These are phyloP conservation scores for Caenorhabditis angaria DNA, from an alignment of 2,888 invertebrate genomes.

Conservation along the genomic window DNA sequence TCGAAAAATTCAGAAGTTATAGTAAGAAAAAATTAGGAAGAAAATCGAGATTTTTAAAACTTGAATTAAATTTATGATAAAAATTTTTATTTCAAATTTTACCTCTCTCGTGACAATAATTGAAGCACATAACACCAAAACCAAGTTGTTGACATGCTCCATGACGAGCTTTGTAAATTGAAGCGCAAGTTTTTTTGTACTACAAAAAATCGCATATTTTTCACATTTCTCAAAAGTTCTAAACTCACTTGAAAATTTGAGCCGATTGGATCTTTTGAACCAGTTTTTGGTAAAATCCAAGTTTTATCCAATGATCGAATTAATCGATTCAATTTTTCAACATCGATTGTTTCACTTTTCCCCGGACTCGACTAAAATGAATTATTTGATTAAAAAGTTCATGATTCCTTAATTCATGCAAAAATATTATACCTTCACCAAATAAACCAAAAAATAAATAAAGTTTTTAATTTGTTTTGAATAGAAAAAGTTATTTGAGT, in stretches of 20 bases:
- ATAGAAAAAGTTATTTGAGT: too few species aligned
- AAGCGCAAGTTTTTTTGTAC: slow-evolving; percentile 71
- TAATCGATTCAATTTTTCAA: slow-evolving; percentile 60
- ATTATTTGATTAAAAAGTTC: too few species aligned
- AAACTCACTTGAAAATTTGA: slow-evolving; percentile 66
- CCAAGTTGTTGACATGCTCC: slow-evolving; percentile 69
- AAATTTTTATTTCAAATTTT: background rate
- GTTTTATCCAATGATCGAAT: slow-evolving; percentile 65
- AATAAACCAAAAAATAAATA: too few species aligned
- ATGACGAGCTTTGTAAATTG: slow-evolving; percentile 69
- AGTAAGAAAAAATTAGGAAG: too few species aligned
- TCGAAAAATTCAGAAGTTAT: too few species aligned
- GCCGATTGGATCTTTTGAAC: slow-evolving; percentile 67
- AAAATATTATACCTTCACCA: too few species aligned
- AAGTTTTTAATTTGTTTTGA: too few species aligned
- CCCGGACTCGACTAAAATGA: slow-evolving; percentile 53
- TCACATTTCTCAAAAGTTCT: background rate
- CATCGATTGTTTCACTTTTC: slow-evolving; percentile 60
- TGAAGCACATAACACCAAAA: slow-evolving; percentile 71
- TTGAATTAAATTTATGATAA: slow-evolving; percentile 3
- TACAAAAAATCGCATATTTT: slow-evolving; percentile 31
- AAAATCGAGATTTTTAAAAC: too few species aligned
- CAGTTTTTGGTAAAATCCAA: slow-evolving; percentile 65
- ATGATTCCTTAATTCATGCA: too few species aligned
- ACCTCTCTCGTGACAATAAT: slow-evolving; percentile 69